Evolutionary conservation across 2,113 vertebrate genomes (phyloP).

Genomic region (Poicephalus meyeri): DNA sequence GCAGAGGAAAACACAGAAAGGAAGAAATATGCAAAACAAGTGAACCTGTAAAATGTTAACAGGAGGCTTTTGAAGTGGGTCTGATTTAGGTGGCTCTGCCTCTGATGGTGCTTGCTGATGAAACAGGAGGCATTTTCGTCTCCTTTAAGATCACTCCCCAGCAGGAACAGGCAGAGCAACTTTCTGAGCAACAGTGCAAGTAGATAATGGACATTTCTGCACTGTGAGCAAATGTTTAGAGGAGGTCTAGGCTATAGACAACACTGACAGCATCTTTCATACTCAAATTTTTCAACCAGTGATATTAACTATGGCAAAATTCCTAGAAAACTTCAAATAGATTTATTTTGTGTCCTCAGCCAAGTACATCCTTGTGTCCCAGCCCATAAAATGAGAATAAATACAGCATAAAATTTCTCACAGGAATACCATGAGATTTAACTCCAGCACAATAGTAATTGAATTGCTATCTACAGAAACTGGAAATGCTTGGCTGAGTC

Average conservation of each 20-base stretch:
- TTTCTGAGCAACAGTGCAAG: background rate
- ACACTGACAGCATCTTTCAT: background rate
- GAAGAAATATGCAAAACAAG: background rate
- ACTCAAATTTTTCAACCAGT: background rate
- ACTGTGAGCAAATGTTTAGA: background rate
- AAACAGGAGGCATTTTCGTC: background rate
- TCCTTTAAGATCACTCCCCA: background rate
- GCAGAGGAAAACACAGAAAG: background rate
- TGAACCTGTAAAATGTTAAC: background rate
- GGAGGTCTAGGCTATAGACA: background rate
- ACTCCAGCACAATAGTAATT: background rate
- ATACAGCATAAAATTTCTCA: background rate
- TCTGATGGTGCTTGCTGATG: accelerated
- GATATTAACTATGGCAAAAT: background rate
- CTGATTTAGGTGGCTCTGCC: background rate
- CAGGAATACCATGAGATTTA: background rate
- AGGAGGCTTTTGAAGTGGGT: background rate
- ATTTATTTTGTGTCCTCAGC: background rate
- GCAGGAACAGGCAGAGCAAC: background rate
- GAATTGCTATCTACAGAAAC: background rate
- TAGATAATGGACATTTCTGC: background rate
- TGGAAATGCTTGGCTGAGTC: background rate
- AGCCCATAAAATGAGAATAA: background rate
- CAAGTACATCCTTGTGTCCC: background rate
- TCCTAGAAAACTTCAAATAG: background rate